Evolutionary conservation across 2,797 vertebrate species (phyloP).

Genomic region (Coccyzus lansbergi): DNA sequence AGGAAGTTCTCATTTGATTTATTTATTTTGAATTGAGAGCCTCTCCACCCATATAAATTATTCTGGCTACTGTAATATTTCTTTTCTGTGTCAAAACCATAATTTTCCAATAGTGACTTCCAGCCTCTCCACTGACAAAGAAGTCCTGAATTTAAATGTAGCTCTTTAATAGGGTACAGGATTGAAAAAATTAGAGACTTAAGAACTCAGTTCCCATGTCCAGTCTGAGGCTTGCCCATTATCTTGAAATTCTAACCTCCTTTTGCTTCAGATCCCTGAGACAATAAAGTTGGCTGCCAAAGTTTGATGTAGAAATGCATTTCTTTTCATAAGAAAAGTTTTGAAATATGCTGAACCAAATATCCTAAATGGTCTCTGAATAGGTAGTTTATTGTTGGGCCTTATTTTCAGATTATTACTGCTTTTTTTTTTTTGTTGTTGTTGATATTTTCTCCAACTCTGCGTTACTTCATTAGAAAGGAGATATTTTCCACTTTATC

Average conservation of each 20-base stretch:
- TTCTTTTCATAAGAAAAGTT: not conserved
- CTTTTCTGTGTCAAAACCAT: not conserved
- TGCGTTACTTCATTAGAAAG: not conserved
- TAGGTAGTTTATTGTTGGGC: slow-evolving; percentile 11
- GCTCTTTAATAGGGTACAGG: not conserved
- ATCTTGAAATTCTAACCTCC: not conserved
- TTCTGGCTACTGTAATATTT: not conserved
- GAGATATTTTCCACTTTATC: slow-evolving; percentile 29
- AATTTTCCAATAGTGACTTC: not conserved
- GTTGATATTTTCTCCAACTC: not conserved
- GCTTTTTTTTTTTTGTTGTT: slow-evolving; percentile 4
- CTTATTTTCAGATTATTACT: slow-evolving; percentile 2
- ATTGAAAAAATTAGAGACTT: not conserved
- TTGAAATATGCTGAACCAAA: not conserved
- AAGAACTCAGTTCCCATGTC: not conserved
- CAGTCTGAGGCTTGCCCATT: not conserved
- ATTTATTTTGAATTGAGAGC: not conserved
- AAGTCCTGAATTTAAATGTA: not conserved
- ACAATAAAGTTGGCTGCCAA: not conserved
- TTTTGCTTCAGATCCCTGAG: not conserved
- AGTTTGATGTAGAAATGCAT: not conserved
- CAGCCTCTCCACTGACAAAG: not conserved
- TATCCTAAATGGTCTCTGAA: not conserved
- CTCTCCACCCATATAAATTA: not conserved
- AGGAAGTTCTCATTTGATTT: not conserved